These are phyloP conservation scores for Troglohyphantes excavatus DNA, from an alignment of 2,888 invertebrate species.

Conservation along the genomic window DNA sequence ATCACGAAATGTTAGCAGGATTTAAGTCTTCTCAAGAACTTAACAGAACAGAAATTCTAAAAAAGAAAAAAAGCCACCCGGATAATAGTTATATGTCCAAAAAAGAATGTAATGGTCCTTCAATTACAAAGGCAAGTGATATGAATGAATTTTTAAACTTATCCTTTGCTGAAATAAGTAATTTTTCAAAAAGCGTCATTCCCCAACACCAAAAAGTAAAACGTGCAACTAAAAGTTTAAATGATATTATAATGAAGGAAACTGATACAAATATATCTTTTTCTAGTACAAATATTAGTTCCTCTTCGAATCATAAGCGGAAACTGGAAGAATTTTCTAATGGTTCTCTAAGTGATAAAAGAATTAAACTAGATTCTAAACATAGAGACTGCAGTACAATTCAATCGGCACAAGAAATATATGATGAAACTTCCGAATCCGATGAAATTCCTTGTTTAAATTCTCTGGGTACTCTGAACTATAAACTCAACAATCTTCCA, in stretches of 20 bases:
- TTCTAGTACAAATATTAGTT: background rate
- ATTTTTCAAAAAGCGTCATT: background rate
- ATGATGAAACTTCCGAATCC: background rate
- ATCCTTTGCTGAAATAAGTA: constrained; percentile 5
- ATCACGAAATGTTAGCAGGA: too few relatives aligned
- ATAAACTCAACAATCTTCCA: too few relatives aligned
- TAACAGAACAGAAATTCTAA: background rate
- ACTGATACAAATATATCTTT: background rate
- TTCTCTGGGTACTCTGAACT: background rate
- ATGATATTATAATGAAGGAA: background rate
- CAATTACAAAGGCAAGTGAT: background rate
- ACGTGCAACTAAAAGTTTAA: too few relatives aligned
- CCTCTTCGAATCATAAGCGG: background rate
- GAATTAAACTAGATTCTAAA: background rate
- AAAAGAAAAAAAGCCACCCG: background rate
- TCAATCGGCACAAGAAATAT: background rate
- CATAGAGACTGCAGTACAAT: background rate
- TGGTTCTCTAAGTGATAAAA: background rate
- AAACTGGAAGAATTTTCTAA: background rate
- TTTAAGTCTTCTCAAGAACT: background rate
- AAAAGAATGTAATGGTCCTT: background rate
- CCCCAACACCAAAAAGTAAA: background rate
- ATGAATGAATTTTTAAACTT: background rate
- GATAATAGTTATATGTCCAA: background rate
- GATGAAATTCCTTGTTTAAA: background rate